These are phyloP conservation scores for Seriola rivoliana DNA, from an alignment of 2,113 vertebrate species.

Conservation along the genomic window DNA sequence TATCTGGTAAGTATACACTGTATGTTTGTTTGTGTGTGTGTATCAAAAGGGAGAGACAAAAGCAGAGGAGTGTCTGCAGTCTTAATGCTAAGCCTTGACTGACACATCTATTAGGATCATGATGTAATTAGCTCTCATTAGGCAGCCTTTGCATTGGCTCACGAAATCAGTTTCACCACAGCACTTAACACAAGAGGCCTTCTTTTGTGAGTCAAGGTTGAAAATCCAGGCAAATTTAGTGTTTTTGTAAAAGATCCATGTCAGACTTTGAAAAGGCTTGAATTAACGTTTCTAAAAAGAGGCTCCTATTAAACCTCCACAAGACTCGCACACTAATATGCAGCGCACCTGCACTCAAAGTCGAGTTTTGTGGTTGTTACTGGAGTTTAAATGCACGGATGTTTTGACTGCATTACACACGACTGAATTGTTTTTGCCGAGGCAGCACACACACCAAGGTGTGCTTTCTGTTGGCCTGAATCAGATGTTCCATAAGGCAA, in stretches of 20 bases:
- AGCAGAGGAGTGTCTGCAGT: conserved; percentile 28
- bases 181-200: conserved; percentile 32
- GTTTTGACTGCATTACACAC: not conserved
- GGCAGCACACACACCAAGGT: not conserved
- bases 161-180: conserved; percentile 44
- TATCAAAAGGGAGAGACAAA: conserved; percentile 16
- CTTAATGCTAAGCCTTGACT: conserved; percentile 43
- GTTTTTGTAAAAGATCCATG: not conserved
- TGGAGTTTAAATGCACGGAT: not conserved
- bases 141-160: conserved; percentile 48
- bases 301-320: not conserved
- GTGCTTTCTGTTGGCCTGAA: not conserved
- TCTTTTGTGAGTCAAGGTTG: conserved; percentile 23
- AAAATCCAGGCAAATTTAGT: conserved; percentile 19
- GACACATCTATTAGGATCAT: conserved; percentile 69
- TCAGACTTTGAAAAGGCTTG: not conserved
- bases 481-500: not conserved
- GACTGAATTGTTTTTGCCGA: not conserved
- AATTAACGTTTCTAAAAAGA: not conserved
- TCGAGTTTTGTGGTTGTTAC: not conserved
- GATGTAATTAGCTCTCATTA: conserved; percentile 76
- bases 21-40: not conserved
- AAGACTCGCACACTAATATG: not conserved
- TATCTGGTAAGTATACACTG: not conserved
- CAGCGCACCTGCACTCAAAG: not conserved